Evolutionary conservation across 2,888 invertebrate species (phyloP).

Genomic region (Pseudolycoriella hygida): DNA sequence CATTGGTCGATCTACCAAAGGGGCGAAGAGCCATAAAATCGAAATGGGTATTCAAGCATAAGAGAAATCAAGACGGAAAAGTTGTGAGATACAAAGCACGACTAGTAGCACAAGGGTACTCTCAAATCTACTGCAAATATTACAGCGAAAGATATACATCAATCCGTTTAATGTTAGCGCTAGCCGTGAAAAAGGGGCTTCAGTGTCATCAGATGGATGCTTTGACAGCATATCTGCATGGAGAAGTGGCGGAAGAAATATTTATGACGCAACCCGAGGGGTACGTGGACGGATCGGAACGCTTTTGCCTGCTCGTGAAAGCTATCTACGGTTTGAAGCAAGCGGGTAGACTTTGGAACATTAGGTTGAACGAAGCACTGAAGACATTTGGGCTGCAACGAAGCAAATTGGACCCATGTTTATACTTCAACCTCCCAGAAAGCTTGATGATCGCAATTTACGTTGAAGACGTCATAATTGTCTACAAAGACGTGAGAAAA

Average conservation of each 20-base stretch:
- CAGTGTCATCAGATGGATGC: slow-evolving; percentile 2
- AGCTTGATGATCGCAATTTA: no score
- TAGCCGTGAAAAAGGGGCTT: no score
- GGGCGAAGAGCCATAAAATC: no score
- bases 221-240: slow-evolving; percentile 6
- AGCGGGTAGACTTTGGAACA: slow-evolving; percentile 5
- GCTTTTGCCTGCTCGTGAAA: slow-evolving; percentile 2
- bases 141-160: no score
- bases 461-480: no score
- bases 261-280: slow-evolving; percentile 6
- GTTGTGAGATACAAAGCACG: slow-evolving; percentile 12
- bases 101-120: slow-evolving; percentile 14
- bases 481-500: no score
- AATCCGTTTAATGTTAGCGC: no score
- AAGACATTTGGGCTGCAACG: no score
- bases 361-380: slow-evolving; percentile 7
- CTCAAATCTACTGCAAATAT: slow-evolving; percentile 13
- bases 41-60: no score
- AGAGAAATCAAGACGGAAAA: slow-evolving; percentile 11
- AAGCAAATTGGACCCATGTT: no score
- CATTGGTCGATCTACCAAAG: no score
- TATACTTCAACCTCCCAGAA: no score
- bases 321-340: slow-evolving; percentile 6
- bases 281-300: not conserved
- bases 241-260: slow-evolving; percentile 3